Evolutionary conservation across 2,888 invertebrate species (phyloP).

Genomic region (Caenorhabditis macrosperma): DNA sequence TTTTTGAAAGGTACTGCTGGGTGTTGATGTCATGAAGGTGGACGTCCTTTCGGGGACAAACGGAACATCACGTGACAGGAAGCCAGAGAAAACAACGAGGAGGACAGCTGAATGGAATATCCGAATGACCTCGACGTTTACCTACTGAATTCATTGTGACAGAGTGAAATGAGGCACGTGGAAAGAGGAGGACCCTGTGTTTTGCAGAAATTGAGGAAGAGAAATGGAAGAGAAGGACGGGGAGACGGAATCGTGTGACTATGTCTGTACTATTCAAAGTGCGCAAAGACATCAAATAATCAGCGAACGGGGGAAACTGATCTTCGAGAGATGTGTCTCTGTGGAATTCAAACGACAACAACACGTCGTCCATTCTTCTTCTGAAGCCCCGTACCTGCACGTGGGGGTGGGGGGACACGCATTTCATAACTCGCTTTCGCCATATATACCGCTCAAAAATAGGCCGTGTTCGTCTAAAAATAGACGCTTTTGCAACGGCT

Average conservation of each 20-base stretch:
- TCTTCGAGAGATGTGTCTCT: neutral
- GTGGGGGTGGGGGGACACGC: too few species aligned
- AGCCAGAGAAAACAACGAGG: neutral
- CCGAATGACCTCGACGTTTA: neutral
- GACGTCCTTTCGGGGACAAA: neutral
- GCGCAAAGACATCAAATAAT: too few species aligned
- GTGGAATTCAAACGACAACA: neutral
- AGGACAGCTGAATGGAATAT: neutral
- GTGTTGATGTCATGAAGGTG: slow-evolving; percentile 2
- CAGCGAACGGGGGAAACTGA: too few species aligned
- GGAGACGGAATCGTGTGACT: too few species aligned
- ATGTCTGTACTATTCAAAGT: too few species aligned
- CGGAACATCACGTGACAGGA: neutral
- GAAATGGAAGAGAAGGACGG: too few species aligned
- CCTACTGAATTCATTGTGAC: neutral
- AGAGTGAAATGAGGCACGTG: neutral
- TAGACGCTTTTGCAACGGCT: neutral
- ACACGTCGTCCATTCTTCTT: neutral
- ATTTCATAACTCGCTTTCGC: neutral
- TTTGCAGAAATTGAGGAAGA: neutral
- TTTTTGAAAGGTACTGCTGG: slow-evolving; percentile 18
- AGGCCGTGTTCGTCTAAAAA: neutral
- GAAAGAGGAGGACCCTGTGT: too few species aligned
- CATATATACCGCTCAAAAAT: neutral
- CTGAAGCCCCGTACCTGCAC: neutral